phyloP scores from a whole-genome alignment of 1,140 invertebrate species.

The Musca domestica region DNA sequence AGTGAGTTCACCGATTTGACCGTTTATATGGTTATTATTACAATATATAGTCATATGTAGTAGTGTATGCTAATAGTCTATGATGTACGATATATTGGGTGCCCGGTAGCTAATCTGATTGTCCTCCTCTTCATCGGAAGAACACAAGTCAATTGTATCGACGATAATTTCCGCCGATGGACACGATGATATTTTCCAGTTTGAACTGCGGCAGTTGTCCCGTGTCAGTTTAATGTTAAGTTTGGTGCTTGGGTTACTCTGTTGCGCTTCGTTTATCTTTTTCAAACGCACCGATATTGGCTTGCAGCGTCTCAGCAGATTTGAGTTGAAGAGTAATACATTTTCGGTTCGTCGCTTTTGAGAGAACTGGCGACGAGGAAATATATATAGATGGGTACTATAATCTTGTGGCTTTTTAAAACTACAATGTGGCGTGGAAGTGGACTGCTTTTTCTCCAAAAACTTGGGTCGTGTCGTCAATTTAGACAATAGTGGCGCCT shows the following conservation, averaged over 20 bases:
- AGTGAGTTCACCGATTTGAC: conserved; percentile 5
- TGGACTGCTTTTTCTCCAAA: conserved; percentile 52
- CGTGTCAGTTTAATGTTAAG: conserved; percentile 50
- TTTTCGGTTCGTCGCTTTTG: conserved; percentile 42
- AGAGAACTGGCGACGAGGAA: conserved; percentile 50
- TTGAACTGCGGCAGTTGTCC: conserved; percentile 43
- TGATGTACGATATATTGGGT: conserved; percentile 11
- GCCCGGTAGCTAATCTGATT: conserved; percentile 3
- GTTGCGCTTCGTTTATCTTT: conserved; percentile 36
- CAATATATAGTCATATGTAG: conserved; percentile 26
- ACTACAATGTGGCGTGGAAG: conserved; percentile 54
- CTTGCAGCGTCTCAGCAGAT: conserved; percentile 51
- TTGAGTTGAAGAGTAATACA: conserved; percentile 47
- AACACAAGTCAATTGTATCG: conserved; percentile 58
- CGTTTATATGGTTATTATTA: conserved; percentile 33
- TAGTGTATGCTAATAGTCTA: conserved; percentile 21
- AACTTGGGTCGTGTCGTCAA: conserved; percentile 54
- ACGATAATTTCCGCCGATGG: conserved; percentile 50
- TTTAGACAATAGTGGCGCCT: conserved; percentile 54
- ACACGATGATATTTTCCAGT: conserved; percentile 45
- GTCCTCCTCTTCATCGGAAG: conserved; percentile 57
- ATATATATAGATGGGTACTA: conserved; percentile 57
- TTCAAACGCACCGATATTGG: conserved; percentile 55
- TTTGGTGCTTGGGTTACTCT: conserved; percentile 16
- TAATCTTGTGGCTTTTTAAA: conserved; percentile 50